Conservation (phyloP, 2,888 invertebrate species). For the Chydorus sphaericus region DNA sequence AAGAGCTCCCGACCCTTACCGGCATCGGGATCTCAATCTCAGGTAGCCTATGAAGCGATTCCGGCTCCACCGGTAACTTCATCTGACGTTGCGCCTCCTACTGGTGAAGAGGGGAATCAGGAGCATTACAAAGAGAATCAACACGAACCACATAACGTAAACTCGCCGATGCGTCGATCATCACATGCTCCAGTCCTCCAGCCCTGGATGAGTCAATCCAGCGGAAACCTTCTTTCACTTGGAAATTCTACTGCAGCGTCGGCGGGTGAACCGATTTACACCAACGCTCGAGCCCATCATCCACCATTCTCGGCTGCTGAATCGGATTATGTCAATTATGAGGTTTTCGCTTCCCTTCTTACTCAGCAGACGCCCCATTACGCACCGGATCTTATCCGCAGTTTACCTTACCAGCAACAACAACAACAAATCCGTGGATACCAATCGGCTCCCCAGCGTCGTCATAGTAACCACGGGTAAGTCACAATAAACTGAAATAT, state of each 20-base stretch:
- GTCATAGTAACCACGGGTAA: slow-evolving; percentile 2
- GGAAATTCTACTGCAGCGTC: neutral
- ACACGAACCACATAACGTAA: neutral
- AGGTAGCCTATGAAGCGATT: no score
- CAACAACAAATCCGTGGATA: neutral
- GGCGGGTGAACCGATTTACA: slow-evolving; percentile 3
- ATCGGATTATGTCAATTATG: slow-evolving; percentile 12
- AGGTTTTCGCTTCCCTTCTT: neutral
- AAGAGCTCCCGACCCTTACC: neutral
- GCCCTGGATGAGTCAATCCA: neutral
- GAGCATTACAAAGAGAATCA: no score
- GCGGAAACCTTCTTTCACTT: neutral
- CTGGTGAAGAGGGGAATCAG: neutral
- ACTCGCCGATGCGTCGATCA: neutral
- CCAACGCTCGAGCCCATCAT: neutral
- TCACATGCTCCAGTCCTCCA: no score
- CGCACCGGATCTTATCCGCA: slow-evolving; percentile 9
- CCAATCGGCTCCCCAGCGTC: neutral
- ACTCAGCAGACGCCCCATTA: neutral
- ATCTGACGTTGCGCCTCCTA: neutral
- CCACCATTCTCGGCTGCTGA: neutral
- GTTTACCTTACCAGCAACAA: neutral
- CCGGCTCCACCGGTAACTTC: neutral
- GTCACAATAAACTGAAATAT: no score
- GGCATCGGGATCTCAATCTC: no score